A percentile compares a stretch with the other conserved stretches of the same genome.
phyloP scores from a whole-genome alignment of 2,113 vertebrate species.

The Crotalus tigris region DNA sequence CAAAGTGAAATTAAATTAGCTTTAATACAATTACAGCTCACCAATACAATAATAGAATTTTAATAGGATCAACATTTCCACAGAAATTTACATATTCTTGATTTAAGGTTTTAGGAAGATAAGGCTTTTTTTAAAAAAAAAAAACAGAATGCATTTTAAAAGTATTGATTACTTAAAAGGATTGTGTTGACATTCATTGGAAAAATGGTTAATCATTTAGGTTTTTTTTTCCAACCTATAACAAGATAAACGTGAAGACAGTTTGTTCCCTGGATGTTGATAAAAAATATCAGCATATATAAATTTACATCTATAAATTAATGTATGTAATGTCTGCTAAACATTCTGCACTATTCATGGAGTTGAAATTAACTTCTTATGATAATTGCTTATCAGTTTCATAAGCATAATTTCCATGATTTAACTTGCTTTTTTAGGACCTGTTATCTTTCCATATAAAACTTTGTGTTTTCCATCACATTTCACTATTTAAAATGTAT shows the following conservation, averaged over 20 bases:
- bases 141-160: background rate
- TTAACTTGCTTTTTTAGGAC: constrained; percentile 63
- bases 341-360: constrained; percentile 63
- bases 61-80: background rate
- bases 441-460: constrained; percentile 60
- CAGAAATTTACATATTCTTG: background rate
- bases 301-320: constrained; percentile 47
- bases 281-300: constrained; percentile 4
- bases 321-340: constrained; percentile 50
- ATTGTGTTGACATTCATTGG: background rate
- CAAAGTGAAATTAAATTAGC: background rate
- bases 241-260: background rate
- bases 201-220: background rate
- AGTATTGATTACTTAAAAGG: background rate
- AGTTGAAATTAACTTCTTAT: constrained; percentile 67
- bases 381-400: constrained; percentile 70
- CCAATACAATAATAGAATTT: background rate
- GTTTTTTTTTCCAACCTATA: background rate
- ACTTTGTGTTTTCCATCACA: constrained; percentile 67
- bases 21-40: background rate
- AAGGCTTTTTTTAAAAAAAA: background rate
- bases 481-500: constrained; percentile 80
- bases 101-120: background rate
- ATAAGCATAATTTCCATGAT: constrained; percentile 69
- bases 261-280: constrained; percentile 35